phyloP scores from a whole-genome alignment of 2,113 vertebrate genomes.

The Nycticebus coucang region DNA sequence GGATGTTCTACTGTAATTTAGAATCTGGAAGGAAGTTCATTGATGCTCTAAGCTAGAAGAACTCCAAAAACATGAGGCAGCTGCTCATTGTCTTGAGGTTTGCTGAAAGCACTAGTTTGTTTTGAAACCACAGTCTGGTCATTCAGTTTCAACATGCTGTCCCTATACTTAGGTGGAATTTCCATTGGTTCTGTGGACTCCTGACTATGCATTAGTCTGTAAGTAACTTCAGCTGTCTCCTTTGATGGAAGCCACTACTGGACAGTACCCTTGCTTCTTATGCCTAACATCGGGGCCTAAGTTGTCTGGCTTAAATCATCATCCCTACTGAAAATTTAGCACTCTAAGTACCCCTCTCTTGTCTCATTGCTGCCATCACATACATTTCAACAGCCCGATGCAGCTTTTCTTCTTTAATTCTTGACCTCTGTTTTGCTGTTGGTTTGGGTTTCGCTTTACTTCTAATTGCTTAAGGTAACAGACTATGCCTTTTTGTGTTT shows the following conservation, averaged over 20 bases:
- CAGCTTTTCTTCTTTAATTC: neutral
- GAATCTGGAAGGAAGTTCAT: neutral
- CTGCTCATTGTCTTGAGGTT: neutral
- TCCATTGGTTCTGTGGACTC: neutral
- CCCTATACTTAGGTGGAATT: neutral
- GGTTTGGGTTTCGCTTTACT: neutral
- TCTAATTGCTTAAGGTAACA: neutral
- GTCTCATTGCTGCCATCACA: neutral
- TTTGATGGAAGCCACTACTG: neutral
- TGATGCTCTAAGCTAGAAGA: neutral
- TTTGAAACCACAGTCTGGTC: neutral
- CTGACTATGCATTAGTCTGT: neutral
- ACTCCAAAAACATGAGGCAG: neutral
- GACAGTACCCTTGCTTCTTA: neutral
- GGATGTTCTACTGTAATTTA: neutral
- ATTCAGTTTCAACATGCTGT: neutral
- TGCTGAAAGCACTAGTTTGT: neutral
- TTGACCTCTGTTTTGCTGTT: neutral
- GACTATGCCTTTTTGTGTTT: neutral
- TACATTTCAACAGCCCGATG: neutral
- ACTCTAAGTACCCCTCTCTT: neutral
- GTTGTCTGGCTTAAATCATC: neutral
- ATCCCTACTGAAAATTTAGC: neutral
- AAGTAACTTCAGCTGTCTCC: neutral
- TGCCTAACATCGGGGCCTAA: neutral